Percentiles rank a stretch among this genome's conserved stretches.
These are phyloP conservation scores for Diachasma alloeum DNA, from an alignment of 1,140 invertebrate species.

Conservation along the genomic window DNA sequence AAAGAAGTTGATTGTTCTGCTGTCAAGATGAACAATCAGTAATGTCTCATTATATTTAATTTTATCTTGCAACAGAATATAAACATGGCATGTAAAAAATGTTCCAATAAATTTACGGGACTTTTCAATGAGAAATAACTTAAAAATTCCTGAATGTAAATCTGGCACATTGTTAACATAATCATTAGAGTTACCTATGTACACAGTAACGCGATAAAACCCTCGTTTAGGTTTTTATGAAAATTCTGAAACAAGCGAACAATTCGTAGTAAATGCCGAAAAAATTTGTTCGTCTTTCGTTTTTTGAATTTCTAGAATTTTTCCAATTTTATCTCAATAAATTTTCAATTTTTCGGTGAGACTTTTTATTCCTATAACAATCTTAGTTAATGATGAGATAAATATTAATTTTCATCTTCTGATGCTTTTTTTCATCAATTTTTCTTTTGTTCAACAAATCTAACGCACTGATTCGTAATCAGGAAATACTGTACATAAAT, in stretches of 20 bases:
- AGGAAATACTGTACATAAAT: conserved; percentile 58
- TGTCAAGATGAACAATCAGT: conserved; percentile 8
- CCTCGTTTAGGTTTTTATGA: conserved; percentile 22
- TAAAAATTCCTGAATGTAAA: conserved; percentile 9
- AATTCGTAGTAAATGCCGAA: not conserved
- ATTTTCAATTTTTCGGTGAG: conserved; percentile 30
- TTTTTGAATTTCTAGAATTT: not conserved
- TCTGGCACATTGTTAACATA: conserved; percentile 22
- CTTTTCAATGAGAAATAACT: conserved; percentile 8
- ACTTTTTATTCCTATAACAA: conserved; percentile 47
- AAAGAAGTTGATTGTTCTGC: not conserved
- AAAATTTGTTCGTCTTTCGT: not conserved
- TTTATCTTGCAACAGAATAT: conserved; percentile 8
- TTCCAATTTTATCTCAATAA: not conserved
- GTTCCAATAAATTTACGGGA: conserved; percentile 2
- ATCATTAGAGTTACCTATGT: conserved; percentile 14
- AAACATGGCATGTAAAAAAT: conserved; percentile 22
- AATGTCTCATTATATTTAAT: not conserved
- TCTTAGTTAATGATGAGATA: conserved; percentile 44
- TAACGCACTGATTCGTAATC: conserved; percentile 54
- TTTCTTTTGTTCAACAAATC: conserved; percentile 44
- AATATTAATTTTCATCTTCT: conserved; percentile 33
- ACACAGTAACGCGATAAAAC: not conserved
- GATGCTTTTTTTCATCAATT: conserved; percentile 36
- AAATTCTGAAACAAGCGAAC: conserved; percentile 1